Evolutionary conservation across 2,888 invertebrate species (phyloP), one percentile per base, ranked within the genome.

Genomic region (Acronicta aceris): DNA sequence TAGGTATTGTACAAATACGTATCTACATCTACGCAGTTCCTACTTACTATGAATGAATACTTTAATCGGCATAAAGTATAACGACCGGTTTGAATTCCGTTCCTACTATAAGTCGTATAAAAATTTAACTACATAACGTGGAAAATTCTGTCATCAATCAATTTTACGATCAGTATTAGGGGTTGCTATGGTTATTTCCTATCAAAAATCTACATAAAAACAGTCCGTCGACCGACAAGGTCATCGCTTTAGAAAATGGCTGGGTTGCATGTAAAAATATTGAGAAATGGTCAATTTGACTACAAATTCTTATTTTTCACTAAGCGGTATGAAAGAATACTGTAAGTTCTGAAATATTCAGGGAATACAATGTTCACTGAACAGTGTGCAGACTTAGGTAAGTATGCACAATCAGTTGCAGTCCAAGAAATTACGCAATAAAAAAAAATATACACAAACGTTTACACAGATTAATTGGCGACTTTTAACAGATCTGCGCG

Each of bases 401-500:
- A n/a, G 27, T 30, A 30, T 59, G 41, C 45, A 52, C 46, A 55
- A 53, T 46, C 33, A 49, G 40, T 52, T 59, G 59, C 57, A 60
- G 40, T 43, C 36, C 17, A 21, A 21, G 10, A 48, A 64, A 40
- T 15, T 59, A 49, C 21, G 9, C 17, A 42, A 64, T 43, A 56
- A 47, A 0, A 50, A n/a, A 15, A 17, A 10, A 10, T 13, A 21
- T 52, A 65, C 45, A 56, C 50, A 58, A 66, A 73, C 65, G 66
- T 71, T 69, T 51, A 71, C 59, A 76, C 41, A 67, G 66, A 71
- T 71, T 71, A 62, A 77, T 68, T 62, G 69, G 60, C 59, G 59
- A 68, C 50, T 71, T 68, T 64, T 56, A 49, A 59, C 43, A 71
- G 81, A 79, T 82, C 74, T 84, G 83, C 84, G 82, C 84, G 81